A percentile compares a stretch with the other conserved stretches of the same genome.
Conservation (phyloP, 1,140 invertebrate genomes). For the Drosophila bocqueti region DNA sequence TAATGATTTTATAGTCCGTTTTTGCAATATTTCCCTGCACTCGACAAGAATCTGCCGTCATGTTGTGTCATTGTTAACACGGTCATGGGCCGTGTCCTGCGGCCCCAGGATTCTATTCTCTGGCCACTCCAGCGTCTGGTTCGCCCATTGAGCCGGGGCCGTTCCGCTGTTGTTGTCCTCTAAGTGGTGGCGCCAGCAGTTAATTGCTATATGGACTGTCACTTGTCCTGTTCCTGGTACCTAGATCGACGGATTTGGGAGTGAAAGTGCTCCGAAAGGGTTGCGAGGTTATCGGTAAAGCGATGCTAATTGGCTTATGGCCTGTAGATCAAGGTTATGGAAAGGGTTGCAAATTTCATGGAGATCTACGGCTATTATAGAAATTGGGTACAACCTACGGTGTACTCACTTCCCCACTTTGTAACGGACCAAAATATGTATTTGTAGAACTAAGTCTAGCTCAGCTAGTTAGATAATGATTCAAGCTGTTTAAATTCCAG, state of each 20-base stretch:
- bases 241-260: constrained; percentile 13
- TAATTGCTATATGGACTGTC: constrained; percentile 67
- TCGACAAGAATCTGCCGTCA: constrained; percentile 64
- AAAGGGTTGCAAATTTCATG: neutral
- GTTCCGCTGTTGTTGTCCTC: constrained; percentile 42
- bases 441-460: neutral
- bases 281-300: neutral
- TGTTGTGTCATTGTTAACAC: constrained; percentile 76
- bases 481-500: constrained; percentile 4
- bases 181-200: constrained; percentile 73
- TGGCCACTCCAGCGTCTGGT: constrained; percentile 33
- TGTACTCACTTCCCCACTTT: neutral
- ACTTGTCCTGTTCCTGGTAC: constrained; percentile 35
- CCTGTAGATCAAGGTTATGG: neutral
- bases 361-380: neutral
- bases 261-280: constrained; percentile 63
- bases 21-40: constrained; percentile 64
- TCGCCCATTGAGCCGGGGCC: constrained; percentile 39
- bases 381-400: neutral
- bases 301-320: constrained; percentile 9
- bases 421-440: neutral
- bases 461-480: neutral
- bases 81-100: constrained; percentile 20
- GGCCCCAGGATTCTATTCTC: constrained; percentile 27
- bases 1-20: constrained; percentile 77